Conservation (phyloP, 2,888 invertebrate species). For the Invenusta paracnida region DNA sequence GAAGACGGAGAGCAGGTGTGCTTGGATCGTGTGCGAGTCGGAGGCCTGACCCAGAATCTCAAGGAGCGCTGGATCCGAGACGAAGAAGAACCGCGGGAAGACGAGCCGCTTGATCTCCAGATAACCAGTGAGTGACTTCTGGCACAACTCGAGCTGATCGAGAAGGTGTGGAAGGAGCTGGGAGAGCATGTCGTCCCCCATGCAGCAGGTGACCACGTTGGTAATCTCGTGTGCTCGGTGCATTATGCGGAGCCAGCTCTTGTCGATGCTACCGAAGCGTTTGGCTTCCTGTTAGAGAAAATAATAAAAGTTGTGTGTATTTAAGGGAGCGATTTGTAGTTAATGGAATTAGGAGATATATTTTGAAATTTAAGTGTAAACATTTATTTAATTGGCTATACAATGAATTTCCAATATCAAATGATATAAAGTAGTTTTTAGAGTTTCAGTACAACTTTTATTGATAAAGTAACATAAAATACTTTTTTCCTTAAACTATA, state of each 20-base stretch:
- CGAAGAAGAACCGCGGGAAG: conserved; percentile 61
- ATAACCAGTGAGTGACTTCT: conserved; percentile 84
- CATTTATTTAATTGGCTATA: no score
- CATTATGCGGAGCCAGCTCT: conserved; percentile 97
- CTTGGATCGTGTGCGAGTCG: conserved; percentile 64
- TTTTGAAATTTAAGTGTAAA: no score
- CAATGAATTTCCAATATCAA: no score
- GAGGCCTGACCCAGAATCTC: conserved; percentile 62
- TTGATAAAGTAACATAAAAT: no score
- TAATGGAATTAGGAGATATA: no score
- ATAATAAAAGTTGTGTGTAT: neutral
- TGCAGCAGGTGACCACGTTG: conserved; percentile 89
- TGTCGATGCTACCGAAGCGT: conserved; percentile 85
- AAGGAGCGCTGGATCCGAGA: conserved; percentile 61
- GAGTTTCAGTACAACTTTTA: no score
- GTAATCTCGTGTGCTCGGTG: conserved; percentile 90
- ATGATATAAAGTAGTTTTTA: no score
- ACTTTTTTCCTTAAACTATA: no score
- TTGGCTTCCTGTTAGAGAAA: conserved; percentile 49
- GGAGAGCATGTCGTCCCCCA: conserved; percentile 84
- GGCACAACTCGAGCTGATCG: conserved; percentile 89
- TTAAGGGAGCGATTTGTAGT: no score
- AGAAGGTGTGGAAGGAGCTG: conserved; percentile 87
- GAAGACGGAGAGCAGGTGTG: conserved; percentile 87
- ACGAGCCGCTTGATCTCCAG: conserved; percentile 60